Evolutionary conservation across 1,140 invertebrate species (phyloP).

Genomic region (Bombus polaris): DNA sequence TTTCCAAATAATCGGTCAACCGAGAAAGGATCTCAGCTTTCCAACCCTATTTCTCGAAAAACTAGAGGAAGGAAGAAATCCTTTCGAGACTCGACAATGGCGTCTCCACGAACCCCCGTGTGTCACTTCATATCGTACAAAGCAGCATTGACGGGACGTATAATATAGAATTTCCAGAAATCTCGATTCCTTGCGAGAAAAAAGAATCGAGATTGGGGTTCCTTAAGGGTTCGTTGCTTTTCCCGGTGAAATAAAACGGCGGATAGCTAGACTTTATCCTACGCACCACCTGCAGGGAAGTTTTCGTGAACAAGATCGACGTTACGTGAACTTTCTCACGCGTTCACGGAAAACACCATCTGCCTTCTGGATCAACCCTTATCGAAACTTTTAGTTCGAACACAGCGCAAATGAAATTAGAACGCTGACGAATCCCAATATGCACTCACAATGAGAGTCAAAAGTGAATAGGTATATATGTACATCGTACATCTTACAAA

Average conservation of each 20-base stretch:
- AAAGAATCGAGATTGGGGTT: constrained; percentile 58
- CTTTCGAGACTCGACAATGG: constrained; percentile 62
- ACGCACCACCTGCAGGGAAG: constrained; percentile 48
- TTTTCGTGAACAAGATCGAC: constrained; percentile 44
- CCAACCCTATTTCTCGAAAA: constrained; percentile 61
- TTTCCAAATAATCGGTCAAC: constrained; percentile 75
- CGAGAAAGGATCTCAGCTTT: constrained; percentile 64
- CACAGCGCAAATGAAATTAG: neutral
- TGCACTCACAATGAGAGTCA: neutral
- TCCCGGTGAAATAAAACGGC: constrained; percentile 54
- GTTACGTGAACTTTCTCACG: constrained; percentile 72
- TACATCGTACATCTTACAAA: too few relatives aligned
- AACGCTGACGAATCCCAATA: neutral
- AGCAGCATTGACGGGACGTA: constrained; percentile 49
- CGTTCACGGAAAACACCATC: constrained; percentile 36
- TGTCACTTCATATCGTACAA: constrained; percentile 63
- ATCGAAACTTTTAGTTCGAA: neutral
- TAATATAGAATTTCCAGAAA: constrained; percentile 74
- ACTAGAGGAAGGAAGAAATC: constrained; percentile 54
- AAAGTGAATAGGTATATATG: too few relatives aligned
- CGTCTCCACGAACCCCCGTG: constrained; percentile 30
- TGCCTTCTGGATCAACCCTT: constrained; percentile 27
- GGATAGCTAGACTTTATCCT: constrained; percentile 50
- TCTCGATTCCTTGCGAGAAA: constrained; percentile 64
- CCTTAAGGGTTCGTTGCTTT: constrained; percentile 65